Base-by-base conservation (phyloP, 2,888 invertebrate genomes). In the Parapristionchus giblindavisi region DNA sequence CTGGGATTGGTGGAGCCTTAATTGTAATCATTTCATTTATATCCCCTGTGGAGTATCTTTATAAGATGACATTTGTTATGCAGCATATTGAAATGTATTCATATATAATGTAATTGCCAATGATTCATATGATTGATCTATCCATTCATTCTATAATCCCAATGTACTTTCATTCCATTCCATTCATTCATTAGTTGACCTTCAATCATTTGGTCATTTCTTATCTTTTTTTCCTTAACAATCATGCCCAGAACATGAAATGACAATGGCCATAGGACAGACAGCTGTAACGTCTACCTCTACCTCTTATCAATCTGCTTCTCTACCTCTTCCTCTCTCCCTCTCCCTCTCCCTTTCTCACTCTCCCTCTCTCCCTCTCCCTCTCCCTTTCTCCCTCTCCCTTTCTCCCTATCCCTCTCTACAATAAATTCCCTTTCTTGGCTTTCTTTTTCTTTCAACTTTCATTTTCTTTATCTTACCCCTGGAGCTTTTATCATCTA, bases 1-100 rank as follows among this genome's bases (percentile, higher is more conserved):
- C 66, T 4, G 66, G 66, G 40, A 66, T 66, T 3, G 48, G 29
- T 14, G 66, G 66, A 51, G 66, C 51, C 66, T 66, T 24, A 11
- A 63, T 40, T 17, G 36, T 21, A 60, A 43, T 14, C 8, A 17
- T 43, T 17, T 14, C 43, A 43, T 43, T 17, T 17, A 17, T 14
- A 14, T 17, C 43, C 43, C 43, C 43, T 14, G 17, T 43, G 17
- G 43, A 43, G 17, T 43, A 17, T 43, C 43, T 43, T 43, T 14
- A 14, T 43, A 43, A 17, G 17, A 43, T 43, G 11, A 43, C 8
- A 43, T 8, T 14, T 17, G 43, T n/a, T n/a, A n/a, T n/a, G n/a
- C n/a, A 43, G 43, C 11, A 43, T 43, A 17, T 43, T 43, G 17
- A 8, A 17, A 43, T 43, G 17, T 43, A 14, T 17, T 8, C 8